Conservation (phyloP, 2,797 vertebrate genomes). For the Falco cherrug region DNA sequence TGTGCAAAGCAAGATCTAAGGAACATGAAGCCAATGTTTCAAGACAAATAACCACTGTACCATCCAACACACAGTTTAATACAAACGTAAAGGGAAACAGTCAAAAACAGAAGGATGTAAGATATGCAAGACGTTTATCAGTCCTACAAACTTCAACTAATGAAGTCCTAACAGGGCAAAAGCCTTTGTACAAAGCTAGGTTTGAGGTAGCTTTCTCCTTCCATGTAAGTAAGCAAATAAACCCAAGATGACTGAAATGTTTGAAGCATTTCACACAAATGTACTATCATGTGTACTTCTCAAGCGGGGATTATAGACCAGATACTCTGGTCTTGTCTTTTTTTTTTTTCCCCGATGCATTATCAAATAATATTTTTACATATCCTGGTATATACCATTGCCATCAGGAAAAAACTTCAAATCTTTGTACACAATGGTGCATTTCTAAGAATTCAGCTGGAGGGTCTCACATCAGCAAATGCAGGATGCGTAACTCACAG, state of each 20-base stretch:
- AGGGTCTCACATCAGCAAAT: neutral
- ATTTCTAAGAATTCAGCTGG: neutral
- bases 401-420: neutral
- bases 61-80: neutral
- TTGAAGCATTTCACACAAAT: neutral
- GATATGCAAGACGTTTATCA: neutral
- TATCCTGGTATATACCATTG: neutral
- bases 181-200: neutral
- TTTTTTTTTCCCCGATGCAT: neutral
- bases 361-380: neutral
- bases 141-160: neutral
- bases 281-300: neutral
- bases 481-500: neutral
- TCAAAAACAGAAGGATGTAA: neutral
- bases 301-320: neutral
- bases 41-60: neutral
- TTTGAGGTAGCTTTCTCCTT: neutral
- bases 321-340: neutral
- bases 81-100: neutral
- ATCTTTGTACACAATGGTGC: neutral
- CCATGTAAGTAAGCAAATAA: neutral
- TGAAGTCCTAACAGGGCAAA: neutral
- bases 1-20: neutral
- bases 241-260: neutral
- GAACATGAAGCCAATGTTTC: neutral